Conservation (phyloP, 1,140 invertebrate genomes). For the Stegodyphus mimosarum region DNA sequence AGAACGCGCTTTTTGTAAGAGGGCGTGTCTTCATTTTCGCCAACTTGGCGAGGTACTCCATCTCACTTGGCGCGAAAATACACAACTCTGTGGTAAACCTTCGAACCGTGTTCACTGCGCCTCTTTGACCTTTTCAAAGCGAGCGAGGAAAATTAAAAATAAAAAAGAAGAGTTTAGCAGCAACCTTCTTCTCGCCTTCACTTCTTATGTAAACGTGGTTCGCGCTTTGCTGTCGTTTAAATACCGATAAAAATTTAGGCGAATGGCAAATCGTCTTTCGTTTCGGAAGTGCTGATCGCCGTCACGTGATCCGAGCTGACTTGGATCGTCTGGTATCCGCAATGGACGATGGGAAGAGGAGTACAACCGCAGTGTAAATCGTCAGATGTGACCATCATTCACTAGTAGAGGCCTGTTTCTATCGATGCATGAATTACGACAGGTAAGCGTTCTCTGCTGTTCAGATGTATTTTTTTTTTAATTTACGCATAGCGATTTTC, state of each 20-base stretch:
- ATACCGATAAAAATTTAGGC: background rate
- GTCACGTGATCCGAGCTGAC: slow-evolving; percentile 45
- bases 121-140: slow-evolving; percentile 49
- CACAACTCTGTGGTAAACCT: too few relatives aligned
- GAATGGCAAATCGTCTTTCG: background rate
- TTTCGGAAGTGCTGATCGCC: slow-evolving; percentile 5
- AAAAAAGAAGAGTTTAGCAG: background rate
- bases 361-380: slow-evolving; percentile 54
- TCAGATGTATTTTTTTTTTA: background rate
- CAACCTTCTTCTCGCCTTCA: background rate
- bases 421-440: slow-evolving; percentile 34
- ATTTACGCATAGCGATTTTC: too few relatives aligned
- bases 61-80: too few relatives aligned
- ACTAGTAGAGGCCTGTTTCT: slow-evolving; percentile 8
- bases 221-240: slow-evolving; percentile 1
- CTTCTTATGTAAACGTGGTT: background rate
- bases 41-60: too few relatives aligned
- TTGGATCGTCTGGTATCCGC: slow-evolving; percentile 46
- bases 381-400: slow-evolving; percentile 37
- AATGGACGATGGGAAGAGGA: slow-evolving; percentile 47
- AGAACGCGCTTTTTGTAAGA: too few relatives aligned
- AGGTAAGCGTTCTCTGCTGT: slow-evolving; percentile 26
- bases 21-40: too few relatives aligned
- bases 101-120: slow-evolving; percentile 14
- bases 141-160: slow-evolving; percentile 19